Evolutionary conservation across 2,113 vertebrate genomes (phyloP), one percentile per base, ranked within the genome.

Genomic region (Cryptotis parvus): DNA sequence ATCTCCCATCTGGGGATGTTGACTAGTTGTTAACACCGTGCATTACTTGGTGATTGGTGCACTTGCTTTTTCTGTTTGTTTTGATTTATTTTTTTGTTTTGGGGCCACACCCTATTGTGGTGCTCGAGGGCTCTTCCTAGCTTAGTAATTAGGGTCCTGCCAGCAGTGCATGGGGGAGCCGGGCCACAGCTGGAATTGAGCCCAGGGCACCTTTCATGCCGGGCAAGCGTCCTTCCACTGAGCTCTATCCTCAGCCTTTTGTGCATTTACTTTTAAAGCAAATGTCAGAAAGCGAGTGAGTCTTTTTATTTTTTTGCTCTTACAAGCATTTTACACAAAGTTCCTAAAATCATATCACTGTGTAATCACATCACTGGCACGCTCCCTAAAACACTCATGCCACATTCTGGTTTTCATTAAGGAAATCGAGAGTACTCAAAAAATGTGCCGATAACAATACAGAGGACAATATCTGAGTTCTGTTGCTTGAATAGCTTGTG

Each of bases 261-360:
- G 12, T 14, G 26, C 88, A 84, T 86, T 91, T 79, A 31, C 39
- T 73, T 90, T 52, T 86, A 43, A 91, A 90, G 65, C 29, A 81
- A 72, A 73, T 1, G 39, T 79, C 29, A 39, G 49, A 85, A 66
- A 43, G 9, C 16, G n/a, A 5, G 7, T 80, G 72, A 84, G 37
- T 5, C 14, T 49, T 74, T 63, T n/a, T n/a, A n/a, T n/a, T 75
- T 81, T 84, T 35, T 82, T 58, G 6, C 43, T 20, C 10, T 3
- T 3, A 10, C 3, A 83, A 70, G 33, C 24, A 39, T 37, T 66
- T 55, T 58, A 39, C 43, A 65, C 45, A 33, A 74, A 11, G 20
- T 58, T 18, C 16, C 37, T 74, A 58, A 86, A 89, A 76, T 83
- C 37, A 76, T 8, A 81, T 49, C 69, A 84, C 15, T 20, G 12